These are phyloP conservation scores for Ephestia elutella DNA, from an alignment of 1,140 invertebrate species.

Conservation along the genomic window DNA sequence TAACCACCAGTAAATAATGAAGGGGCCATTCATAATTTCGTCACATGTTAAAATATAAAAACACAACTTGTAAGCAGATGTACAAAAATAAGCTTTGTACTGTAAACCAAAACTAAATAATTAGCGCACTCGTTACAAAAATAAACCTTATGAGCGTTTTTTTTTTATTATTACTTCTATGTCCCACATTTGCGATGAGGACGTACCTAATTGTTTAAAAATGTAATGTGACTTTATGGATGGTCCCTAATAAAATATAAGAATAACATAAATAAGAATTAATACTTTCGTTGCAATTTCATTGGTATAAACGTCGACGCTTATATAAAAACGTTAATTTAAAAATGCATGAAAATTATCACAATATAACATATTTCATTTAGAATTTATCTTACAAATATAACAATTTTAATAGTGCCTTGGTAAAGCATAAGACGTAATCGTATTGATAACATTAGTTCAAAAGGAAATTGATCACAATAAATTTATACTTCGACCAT, in stretches of 20 bases:
- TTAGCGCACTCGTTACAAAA: too few species aligned
- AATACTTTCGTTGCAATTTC: constrained; percentile 35
- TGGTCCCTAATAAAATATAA: neutral
- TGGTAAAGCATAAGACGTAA: neutral
- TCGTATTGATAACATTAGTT: neutral
- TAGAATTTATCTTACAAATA: neutral
- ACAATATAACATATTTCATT: constrained; percentile 15
- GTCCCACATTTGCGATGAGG: too few species aligned
- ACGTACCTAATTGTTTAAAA: too few species aligned
- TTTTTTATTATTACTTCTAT: too few species aligned
- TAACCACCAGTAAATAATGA: too few species aligned
- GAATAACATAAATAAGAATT: constrained; percentile 16
- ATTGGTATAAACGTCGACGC: constrained; percentile 30
- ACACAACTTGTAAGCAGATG: neutral
- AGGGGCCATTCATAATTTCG: neutral
- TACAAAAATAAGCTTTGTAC: neutral
- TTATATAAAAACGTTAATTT: constrained; percentile 8
- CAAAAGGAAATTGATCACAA: neutral
- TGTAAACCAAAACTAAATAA: neutral
- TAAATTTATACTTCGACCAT: neutral
- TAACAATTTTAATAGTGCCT: constrained; percentile 1
- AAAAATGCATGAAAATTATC: constrained; percentile 18
- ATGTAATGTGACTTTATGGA: too few species aligned
- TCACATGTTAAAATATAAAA: constrained; percentile 3
- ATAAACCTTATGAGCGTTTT: too few species aligned